These are phyloP conservation scores for Lethenteron camtschaticum DNA, from an alignment of 2,113 vertebrate species.

Conservation along the genomic window DNA sequence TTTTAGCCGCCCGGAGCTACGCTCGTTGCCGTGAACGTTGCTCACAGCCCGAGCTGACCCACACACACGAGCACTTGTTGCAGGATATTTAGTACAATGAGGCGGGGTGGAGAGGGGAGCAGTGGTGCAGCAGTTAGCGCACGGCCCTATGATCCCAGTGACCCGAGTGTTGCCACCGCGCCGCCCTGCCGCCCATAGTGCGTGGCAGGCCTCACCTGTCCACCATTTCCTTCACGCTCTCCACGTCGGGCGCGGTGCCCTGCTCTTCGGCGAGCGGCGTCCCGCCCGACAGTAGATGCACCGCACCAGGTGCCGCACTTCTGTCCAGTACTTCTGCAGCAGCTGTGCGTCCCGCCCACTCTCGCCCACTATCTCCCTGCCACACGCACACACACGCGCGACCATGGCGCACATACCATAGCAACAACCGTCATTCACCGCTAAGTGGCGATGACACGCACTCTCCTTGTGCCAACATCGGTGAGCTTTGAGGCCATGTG, in stretches of 20 bases:
- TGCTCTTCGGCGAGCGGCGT: constrained; percentile 73
- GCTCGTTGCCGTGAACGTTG: too few relatives aligned
- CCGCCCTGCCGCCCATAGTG: too few relatives aligned
- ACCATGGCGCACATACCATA: background rate
- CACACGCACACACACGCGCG: background rate
- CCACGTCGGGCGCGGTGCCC: constrained; percentile 64
- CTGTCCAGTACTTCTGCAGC: constrained; percentile 90
- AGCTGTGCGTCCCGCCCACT: constrained; percentile 74
- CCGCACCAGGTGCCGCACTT: constrained; percentile 77
- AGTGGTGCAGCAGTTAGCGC: background rate
- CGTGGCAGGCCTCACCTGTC: constrained; percentile 35
- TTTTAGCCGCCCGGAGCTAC: too few relatives aligned
- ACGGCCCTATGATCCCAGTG: background rate
- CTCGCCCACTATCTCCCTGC: constrained; percentile 68
- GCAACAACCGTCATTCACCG: background rate
- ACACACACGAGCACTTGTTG: background rate
- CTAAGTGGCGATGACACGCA: background rate
- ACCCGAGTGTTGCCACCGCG: background rate
- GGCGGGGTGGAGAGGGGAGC: background rate
- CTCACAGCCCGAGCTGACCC: background rate
- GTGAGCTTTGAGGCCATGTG: background rate
- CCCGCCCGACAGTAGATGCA: constrained; percentile 81
- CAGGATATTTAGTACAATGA: background rate
- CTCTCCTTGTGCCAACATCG: background rate
- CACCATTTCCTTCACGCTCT: constrained; percentile 79